phyloP scores from a whole-genome alignment of 2,113 vertebrate genomes.

The Microcebus murinus region DNA sequence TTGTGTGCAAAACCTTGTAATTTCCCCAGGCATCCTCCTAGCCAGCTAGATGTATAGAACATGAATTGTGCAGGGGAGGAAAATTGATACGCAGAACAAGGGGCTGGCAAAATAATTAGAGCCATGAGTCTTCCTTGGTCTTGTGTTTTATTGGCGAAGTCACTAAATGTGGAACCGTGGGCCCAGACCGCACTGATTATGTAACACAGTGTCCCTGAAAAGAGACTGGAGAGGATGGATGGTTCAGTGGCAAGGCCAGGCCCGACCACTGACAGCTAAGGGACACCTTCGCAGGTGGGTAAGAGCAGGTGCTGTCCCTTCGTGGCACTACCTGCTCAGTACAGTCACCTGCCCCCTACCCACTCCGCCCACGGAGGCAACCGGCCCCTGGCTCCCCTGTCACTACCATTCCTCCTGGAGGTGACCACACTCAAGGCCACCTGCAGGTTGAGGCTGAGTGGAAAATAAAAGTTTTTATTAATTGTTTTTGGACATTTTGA shows the following conservation, averaged over 20 bases:
- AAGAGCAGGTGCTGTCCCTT: background rate
- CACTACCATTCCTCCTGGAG: background rate
- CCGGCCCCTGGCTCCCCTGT: background rate
- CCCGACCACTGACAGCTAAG: background rate
- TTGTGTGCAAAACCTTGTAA: conserved; percentile 64
- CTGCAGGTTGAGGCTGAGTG: background rate
- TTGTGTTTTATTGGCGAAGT: conserved; percentile 33
- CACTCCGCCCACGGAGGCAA: background rate
- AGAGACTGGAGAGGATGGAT: background rate
- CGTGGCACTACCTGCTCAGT: background rate
- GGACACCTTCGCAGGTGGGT: too few species aligned
- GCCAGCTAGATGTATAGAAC: conserved; percentile 56
- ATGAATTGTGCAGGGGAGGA: conserved; percentile 60
- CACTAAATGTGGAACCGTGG: conserved; percentile 25
- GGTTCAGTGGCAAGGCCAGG: background rate
- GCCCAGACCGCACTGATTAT: background rate
- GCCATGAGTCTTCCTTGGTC: conserved; percentile 46
- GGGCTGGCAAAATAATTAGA: conserved; percentile 77
- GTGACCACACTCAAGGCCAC: background rate
- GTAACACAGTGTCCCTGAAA: background rate
- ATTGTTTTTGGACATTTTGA: too few species aligned
- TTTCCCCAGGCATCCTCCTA: conserved; percentile 69
- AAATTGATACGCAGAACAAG: conserved; percentile 73
- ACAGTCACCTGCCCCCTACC: background rate
- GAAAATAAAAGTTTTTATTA: background rate